phyloP scores from a whole-genome alignment of 1,140 invertebrate genomes.

The Orius insidiosus region DNA sequence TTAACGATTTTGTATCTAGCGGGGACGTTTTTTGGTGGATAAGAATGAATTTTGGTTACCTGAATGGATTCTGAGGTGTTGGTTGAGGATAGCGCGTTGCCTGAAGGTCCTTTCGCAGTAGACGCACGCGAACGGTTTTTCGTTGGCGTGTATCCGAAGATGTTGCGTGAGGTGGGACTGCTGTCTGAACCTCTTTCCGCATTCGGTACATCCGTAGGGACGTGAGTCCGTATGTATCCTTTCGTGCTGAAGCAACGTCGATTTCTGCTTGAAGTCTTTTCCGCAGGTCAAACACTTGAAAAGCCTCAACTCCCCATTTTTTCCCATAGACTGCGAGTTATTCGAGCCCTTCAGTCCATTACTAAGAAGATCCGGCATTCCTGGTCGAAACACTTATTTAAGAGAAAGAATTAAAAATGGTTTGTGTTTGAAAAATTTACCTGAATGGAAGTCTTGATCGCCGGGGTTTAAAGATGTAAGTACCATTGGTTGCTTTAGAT shows the following conservation, averaged over 20 bases:
- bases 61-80: slow-evolving; percentile 79
- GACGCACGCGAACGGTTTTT: slow-evolving; percentile 74
- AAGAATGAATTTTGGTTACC: slow-evolving; percentile 48
- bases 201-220: slow-evolving; percentile 69
- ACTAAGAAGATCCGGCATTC: slow-evolving; percentile 48
- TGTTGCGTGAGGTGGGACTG: slow-evolving; percentile 73
- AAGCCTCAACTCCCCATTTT: slow-evolving; percentile 41
- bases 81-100: slow-evolving; percentile 71
- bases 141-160: slow-evolving; percentile 70
- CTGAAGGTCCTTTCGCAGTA: slow-evolving; percentile 77
- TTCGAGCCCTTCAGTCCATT: slow-evolving; percentile 29
- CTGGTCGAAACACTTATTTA: slow-evolving; percentile 16
- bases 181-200: slow-evolving; percentile 67
- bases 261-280: slow-evolving; percentile 74
- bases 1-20: no score
- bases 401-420: slow-evolving; percentile 25
- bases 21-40: not conserved
- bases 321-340: slow-evolving; percentile 1
- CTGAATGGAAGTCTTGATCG: slow-evolving; percentile 25
- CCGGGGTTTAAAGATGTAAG: slow-evolving; percentile 45
- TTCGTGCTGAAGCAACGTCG: slow-evolving; percentile 64
- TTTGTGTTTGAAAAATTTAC: slow-evolving; percentile 30
- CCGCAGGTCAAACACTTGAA: slow-evolving; percentile 74
- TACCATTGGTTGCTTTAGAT: slow-evolving; percentile 62
- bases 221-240: slow-evolving; percentile 66